These are phyloP conservation scores for Cheilosia soror DNA, from an alignment of 2,888 invertebrate genomes.

Conservation along the genomic window DNA sequence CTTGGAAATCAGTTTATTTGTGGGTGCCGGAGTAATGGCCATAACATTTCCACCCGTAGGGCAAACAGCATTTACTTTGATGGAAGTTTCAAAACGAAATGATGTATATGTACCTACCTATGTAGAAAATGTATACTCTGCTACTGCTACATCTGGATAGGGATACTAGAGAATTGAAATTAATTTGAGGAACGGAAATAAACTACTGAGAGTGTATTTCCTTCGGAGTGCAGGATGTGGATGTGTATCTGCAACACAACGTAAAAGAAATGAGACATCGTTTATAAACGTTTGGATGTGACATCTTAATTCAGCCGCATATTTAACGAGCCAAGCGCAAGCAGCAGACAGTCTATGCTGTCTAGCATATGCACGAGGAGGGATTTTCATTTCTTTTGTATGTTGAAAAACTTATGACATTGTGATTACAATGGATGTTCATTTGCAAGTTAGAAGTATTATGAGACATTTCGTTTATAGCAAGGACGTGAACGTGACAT, in stretches of 20 bases:
- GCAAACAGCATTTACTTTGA: conserved; percentile 6
- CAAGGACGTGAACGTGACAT: conserved; percentile 29
- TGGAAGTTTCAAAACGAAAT: not conserved
- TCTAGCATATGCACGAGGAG: not conserved
- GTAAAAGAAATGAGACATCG: conserved; percentile 33
- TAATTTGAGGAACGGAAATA: conserved; percentile 15
- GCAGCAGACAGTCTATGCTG: conserved; percentile 5
- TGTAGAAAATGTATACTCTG: too few relatives aligned
- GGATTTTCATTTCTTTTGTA: not conserved
- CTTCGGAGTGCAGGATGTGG: not conserved
- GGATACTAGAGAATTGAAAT: not conserved
- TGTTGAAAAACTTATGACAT: conserved; percentile 10
- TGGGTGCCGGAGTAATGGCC: conserved; percentile 6
- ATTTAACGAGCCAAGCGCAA: conserved; percentile 5
- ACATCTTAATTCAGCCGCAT: conserved; percentile 17
- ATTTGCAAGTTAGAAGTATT: not conserved
- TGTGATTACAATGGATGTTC: conserved; percentile 26
- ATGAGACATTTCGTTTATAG: conserved; percentile 5
- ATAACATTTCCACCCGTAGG: conserved; percentile 19
- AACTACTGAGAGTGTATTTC: conserved; percentile 1
- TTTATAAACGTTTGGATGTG: conserved; percentile 28
- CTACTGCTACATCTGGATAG: not conserved
- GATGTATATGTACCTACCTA: not conserved
- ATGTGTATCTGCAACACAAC: not conserved
- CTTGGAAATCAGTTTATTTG: conserved; percentile 12